Conservation (phyloP, 2,888 invertebrate species). For the Deilephila porcellus region DNA sequence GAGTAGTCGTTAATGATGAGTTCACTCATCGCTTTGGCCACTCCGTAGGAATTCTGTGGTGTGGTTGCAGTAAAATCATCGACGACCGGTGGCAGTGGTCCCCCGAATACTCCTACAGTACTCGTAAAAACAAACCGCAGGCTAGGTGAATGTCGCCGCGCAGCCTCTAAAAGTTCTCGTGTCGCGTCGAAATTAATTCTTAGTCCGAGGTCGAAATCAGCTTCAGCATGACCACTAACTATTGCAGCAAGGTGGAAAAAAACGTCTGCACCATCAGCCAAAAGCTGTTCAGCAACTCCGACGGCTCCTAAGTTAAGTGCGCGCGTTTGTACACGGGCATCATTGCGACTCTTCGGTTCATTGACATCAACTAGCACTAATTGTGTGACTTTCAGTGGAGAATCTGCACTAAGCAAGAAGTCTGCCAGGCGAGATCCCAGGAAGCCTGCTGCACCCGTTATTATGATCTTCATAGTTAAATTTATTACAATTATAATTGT, state of each 20-base stretch:
- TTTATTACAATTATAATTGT: neutral
- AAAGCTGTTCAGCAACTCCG: conserved; percentile 53
- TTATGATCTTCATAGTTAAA: conserved; percentile 59
- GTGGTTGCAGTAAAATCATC: conserved; percentile 62
- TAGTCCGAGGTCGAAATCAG: conserved; percentile 69
- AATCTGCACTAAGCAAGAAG: conserved; percentile 47
- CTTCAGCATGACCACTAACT: conserved; percentile 74
- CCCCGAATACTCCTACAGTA: conserved; percentile 69
- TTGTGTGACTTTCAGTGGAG: conserved; percentile 48
- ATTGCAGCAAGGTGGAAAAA: conserved; percentile 74
- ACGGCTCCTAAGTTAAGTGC: conserved; percentile 41
- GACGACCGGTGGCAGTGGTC: conserved; percentile 56
- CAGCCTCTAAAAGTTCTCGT: conserved; percentile 63
- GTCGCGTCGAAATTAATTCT: conserved; percentile 73
- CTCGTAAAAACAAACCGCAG: conserved; percentile 68
- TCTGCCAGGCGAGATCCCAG: conserved; percentile 61
- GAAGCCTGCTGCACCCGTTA: conserved; percentile 71
- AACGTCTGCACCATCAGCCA: conserved; percentile 53
- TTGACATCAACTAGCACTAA: conserved; percentile 54
- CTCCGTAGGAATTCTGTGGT: conserved; percentile 73
- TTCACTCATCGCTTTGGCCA: conserved; percentile 72
- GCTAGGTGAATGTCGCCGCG: conserved; percentile 52
- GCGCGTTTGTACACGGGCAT: conserved; percentile 35
- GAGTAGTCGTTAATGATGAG: conserved; percentile 70
- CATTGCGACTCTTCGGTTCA: conserved; percentile 36